These are phyloP conservation scores for Pandemis heparana DNA, from an alignment of 2,888 invertebrate genomes.

Conservation along the genomic window DNA sequence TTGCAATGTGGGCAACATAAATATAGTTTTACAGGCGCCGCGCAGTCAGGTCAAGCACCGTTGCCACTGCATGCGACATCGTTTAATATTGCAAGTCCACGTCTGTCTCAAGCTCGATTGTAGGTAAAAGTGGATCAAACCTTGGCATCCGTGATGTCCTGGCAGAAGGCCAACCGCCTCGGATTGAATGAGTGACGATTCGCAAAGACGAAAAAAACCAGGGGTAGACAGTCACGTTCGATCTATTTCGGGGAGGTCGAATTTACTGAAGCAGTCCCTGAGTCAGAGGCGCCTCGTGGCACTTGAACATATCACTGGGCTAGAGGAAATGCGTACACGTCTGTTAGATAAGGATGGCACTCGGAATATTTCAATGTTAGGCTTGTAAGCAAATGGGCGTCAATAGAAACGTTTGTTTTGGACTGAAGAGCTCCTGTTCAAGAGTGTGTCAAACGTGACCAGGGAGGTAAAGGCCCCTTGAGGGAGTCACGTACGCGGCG, in stretches of 20 bases:
- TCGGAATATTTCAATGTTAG: slow-evolving; percentile 52
- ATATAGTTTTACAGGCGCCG: slow-evolving; percentile 35
- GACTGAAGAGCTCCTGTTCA: slow-evolving; percentile 62
- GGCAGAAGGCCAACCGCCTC: slow-evolving; percentile 76
- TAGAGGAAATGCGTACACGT: slow-evolving; percentile 74
- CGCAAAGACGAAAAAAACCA: slow-evolving; percentile 70
- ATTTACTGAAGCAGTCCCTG: slow-evolving; percentile 73
- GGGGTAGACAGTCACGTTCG: slow-evolving; percentile 75
- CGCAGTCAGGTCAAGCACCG: slow-evolving; percentile 42
- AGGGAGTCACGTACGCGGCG: slow-evolving; percentile 60
- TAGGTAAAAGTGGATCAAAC: slow-evolving; percentile 65
- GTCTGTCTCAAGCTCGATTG: slow-evolving; percentile 50
- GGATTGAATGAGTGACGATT: slow-evolving; percentile 84
- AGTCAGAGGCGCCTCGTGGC: slow-evolving; percentile 67
- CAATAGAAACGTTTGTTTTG: slow-evolving; percentile 56
- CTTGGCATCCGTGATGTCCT: slow-evolving; percentile 70
- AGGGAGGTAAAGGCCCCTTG: slow-evolving; percentile 61
- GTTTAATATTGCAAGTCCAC: slow-evolving; percentile 64
- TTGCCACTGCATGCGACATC: slow-evolving; percentile 51
- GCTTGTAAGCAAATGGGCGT: slow-evolving; percentile 57
- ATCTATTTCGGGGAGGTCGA: slow-evolving; percentile 80
- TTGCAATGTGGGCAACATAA: slow-evolving; percentile 47
- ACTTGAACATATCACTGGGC: slow-evolving; percentile 74
- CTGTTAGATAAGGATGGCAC: slow-evolving; percentile 59
- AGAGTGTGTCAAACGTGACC: slow-evolving; percentile 77